phyloP scores from a whole-genome alignment of 1,140 invertebrate species.

The Ceratoteleas bidentatus region DNA sequence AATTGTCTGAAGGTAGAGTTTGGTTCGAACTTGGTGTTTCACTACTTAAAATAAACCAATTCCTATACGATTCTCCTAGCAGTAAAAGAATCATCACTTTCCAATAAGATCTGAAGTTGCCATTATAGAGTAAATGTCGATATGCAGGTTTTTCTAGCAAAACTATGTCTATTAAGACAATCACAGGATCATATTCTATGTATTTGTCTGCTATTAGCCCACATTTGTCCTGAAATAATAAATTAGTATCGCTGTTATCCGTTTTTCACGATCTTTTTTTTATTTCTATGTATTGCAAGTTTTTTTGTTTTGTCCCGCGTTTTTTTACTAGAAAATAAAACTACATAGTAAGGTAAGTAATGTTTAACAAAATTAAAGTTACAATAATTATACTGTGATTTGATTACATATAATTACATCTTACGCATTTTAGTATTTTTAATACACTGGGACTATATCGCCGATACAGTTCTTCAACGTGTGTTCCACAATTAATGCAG shows the following conservation, averaged over 20 bases:
- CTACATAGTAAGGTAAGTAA: not conserved
- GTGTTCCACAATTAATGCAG: slow-evolving; percentile 86
- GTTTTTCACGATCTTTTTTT: too few relatives aligned
- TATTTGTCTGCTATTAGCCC: slow-evolving; percentile 91
- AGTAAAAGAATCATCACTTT: slow-evolving; percentile 76
- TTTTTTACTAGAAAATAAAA: not conserved
- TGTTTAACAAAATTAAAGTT: too few relatives aligned
- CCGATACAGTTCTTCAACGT: slow-evolving; percentile 84
- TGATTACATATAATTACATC: slow-evolving; percentile 59
- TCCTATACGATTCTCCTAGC: slow-evolving; percentile 75
- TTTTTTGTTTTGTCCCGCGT: too few relatives aligned
- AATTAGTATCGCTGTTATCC: not conserved
- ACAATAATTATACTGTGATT: slow-evolving; percentile 6
- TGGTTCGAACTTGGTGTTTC: not conserved
- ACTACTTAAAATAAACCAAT: slow-evolving; percentile 65
- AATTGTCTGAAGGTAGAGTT: not conserved
- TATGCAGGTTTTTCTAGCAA: slow-evolving; percentile 90
- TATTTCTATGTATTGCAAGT: not conserved
- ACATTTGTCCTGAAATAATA: slow-evolving; percentile 79
- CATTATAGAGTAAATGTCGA: slow-evolving; percentile 91
- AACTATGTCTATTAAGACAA: slow-evolving; percentile 91
- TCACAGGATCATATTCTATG: slow-evolving; percentile 92
- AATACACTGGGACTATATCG: slow-evolving; percentile 86
- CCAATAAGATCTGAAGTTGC: slow-evolving; percentile 83
- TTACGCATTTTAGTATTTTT: slow-evolving; percentile 88